Conservation (phyloP, 2,888 invertebrate species). For the Pachycephus smyrnensis region DNA sequence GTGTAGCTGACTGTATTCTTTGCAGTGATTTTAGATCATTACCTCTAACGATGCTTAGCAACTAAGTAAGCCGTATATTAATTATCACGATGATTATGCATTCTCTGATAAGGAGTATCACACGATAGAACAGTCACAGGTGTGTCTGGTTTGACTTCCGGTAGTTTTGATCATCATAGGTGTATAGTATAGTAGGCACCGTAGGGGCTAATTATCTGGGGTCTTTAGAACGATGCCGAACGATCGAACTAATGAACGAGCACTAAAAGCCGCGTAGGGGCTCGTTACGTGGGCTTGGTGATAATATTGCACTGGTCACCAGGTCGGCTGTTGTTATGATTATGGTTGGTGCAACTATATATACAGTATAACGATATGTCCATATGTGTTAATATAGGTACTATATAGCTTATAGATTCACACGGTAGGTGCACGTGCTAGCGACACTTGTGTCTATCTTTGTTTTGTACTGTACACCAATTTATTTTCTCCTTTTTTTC, state of each 20-base stretch:
- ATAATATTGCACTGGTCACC: not conserved
- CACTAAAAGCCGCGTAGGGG: constrained; percentile 12
- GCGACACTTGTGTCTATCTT: not conserved
- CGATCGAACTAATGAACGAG: constrained; percentile 24
- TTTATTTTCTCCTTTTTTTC: not conserved
- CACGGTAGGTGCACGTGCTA: not conserved
- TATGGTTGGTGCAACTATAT: too few relatives aligned
- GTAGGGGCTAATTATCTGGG: not conserved
- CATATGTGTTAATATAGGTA: not conserved
- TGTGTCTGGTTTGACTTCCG: not conserved
- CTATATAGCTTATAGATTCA: not conserved
- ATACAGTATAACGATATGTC: not conserved
- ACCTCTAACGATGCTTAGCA: not conserved
- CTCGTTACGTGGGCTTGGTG: too few relatives aligned
- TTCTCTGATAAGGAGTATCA: not conserved
- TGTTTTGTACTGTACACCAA: not conserved
- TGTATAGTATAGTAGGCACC: not conserved
- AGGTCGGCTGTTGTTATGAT: not conserved
- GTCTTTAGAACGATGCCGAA: constrained; percentile 7
- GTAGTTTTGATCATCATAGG: constrained; percentile 17
- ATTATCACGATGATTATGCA: not conserved
- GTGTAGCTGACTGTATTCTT: not conserved
- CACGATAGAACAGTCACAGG: not conserved
- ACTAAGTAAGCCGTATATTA: not conserved
- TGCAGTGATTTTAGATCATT: not conserved